Base-by-base conservation (phyloP, 2,113 vertebrate genomes). In the Spea bombifrons region DNA sequence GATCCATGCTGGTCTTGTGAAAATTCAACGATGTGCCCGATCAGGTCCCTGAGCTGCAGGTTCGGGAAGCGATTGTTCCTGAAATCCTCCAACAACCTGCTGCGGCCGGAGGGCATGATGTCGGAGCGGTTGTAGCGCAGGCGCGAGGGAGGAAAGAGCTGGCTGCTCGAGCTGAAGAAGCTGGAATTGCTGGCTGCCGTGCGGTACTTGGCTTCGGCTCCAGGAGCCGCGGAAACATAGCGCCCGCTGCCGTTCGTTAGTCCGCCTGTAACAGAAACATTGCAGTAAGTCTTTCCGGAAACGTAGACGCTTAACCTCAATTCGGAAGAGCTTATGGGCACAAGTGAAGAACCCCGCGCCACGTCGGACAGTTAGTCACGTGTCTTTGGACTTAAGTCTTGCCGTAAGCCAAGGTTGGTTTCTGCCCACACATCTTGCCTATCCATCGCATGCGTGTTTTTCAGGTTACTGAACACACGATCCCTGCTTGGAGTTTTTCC, bases 1-100 rank as follows among this genome's bases (percentile, higher is more conserved):
- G 96, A 98, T 74, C 96, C 96, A 67, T 98, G 96, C 83, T 98
- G 96, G 87, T 98, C 96, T 89, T 98, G 96, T 77, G 96, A 97
- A 88, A 98, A 98, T 78, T 98, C 96, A 86, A 98, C 95, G 90
- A 98, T 98, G 88, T 98, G 96, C 70, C 96, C 96, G 8, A 96
- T 91, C 81, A 98, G 91, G 86, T 98, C 96, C 81, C 96, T 94
- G 49, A 98, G 92, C 12, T 98, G 96, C 43, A 98, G 95, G 83
- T 98, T 98, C 46, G 96, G 96, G 86, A 98, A 98, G 64, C 96
- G 96, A 86, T 98, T 98, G 86, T 98, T 98, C 83, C 96, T 91
- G 88, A 98, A 98, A 88, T 98, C 96, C 86, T 98, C 96, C 81
- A 98, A 86, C 47, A 98, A 83, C 1, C 96, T 92, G 82, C 96